Evolutionary conservation across 1,140 invertebrate genomes (phyloP).

Genomic region (Nephila pilipes): DNA sequence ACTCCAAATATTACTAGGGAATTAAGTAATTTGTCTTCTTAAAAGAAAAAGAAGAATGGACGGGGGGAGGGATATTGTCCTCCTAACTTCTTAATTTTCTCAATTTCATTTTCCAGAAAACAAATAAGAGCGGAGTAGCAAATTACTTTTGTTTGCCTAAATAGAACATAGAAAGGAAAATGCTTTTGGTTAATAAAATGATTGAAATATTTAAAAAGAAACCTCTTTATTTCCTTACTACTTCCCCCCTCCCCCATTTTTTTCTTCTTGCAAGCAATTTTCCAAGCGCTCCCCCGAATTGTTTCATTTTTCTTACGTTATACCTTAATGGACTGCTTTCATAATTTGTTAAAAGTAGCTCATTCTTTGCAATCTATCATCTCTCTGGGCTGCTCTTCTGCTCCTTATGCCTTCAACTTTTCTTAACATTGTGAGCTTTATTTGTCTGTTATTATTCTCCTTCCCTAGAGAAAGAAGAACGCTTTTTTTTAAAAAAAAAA

Average conservation of each 20-base stretch:
- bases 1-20: background rate
- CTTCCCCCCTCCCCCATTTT: background rate
- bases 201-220: background rate
- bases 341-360: slow-evolving; percentile 57
- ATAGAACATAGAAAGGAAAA: background rate
- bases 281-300: background rate
- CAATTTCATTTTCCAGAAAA: slow-evolving; percentile 2
- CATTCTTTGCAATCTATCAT: slow-evolving; percentile 30
- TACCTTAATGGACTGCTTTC: slow-evolving; percentile 17
- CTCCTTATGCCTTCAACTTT: background rate
- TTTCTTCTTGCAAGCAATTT: background rate
- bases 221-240: background rate
- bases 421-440: slow-evolving; percentile 39
- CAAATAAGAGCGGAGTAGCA: background rate
- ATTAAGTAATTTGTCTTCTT: background rate
- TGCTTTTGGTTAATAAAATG: slow-evolving; percentile 24
- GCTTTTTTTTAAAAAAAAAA: background rate
- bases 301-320: slow-evolving; percentile 36
- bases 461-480: background rate
- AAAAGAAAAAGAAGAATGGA: background rate
- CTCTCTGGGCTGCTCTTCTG: background rate
- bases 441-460: slow-evolving; percentile 53
- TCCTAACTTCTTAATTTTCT: background rate
- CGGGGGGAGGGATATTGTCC: background rate
- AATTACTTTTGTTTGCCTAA: background rate